Conservation (phyloP, 2,113 vertebrate species). For the Fregata magnificens region DNA sequence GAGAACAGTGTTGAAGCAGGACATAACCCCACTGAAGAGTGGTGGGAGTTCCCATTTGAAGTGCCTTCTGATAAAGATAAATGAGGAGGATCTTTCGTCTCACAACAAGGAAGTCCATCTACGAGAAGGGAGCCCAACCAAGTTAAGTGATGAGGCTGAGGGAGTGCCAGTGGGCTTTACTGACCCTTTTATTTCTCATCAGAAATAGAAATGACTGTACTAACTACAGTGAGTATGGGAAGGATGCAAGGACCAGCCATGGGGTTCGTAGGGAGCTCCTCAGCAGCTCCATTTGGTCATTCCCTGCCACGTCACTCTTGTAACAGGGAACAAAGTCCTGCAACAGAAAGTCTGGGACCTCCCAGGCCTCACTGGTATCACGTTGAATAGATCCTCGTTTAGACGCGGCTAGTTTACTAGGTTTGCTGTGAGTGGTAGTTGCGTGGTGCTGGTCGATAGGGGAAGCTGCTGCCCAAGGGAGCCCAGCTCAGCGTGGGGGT, state of each 20-base stretch:
- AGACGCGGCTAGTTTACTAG: not conserved
- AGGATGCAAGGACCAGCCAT: not conserved
- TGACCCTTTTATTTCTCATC: not conserved
- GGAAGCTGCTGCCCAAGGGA: not conserved
- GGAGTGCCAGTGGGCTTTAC: not conserved
- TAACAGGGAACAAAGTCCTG: not conserved
- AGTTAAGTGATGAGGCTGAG: not conserved
- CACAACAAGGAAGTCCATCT: not conserved
- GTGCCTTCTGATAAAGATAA: not conserved
- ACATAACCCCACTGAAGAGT: not conserved
- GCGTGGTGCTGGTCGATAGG: rapidly evolving
- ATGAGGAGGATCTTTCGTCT: not conserved
- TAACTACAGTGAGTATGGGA: not conserved
- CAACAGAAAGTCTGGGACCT: not conserved
- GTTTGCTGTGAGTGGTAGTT: not conserved
- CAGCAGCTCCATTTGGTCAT: not conserved
- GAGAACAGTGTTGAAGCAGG: not conserved
- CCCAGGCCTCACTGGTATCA: not conserved
- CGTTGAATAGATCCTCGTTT: not conserved
- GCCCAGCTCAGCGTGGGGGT: rapidly evolving
- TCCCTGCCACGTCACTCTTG: not conserved
- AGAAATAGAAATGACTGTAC: not conserved
- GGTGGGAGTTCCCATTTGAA: not conserved
- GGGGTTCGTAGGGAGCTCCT: not conserved
- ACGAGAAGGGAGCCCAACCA: not conserved